Evolutionary conservation across 2,888 invertebrate species (phyloP), one percentile per base, ranked within the genome.

Genomic region (Globia sparganii): DNA sequence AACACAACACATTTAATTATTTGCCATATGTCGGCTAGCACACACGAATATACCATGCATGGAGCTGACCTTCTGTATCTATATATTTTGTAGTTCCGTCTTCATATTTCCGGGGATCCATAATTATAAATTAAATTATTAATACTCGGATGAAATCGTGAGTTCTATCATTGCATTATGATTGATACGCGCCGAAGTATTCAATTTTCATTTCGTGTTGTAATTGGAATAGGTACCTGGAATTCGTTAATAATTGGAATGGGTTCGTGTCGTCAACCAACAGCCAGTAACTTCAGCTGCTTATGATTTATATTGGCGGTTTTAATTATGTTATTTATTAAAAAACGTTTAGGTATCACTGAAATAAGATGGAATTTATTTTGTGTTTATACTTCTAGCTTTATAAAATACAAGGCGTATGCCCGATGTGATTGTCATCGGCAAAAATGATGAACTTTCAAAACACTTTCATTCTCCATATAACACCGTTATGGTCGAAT

Each of bases 81-180:
- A 11, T 1, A 4, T 46, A 21, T 34, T n/a, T 11, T 21, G 25
- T 72, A 25, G 66, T 72, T 62, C 37, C 59, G 40, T 61, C 76
- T 78, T 66, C 73, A 78, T 28, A 77, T 70, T 88, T 82, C 76
- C 74, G 53, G 43, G 66, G 53, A 80, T 75, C 75, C 79, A 75
- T 83, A 80, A 87, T 83, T 84, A 74, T 78, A 83, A 87, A 88
- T 88, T 86, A 81, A 71, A 86, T 86, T 86, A 85, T 82, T 87
- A 77, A 83, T 85, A 69, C 71, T 78, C 68, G 76, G 65, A 68
- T 81, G 59, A 74, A 76, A 78, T 73, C 56, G 65, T 67, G 67
- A 83, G 80, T 78, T 79, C 71, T 67, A 79, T 78, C 66, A 72
- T 67, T 75, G 67, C 71, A 25, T 78, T 88, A 83, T 80, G 80